These are phyloP conservation scores for Odontomachus brunneus DNA, from an alignment of 1,140 invertebrate species.

Conservation along the genomic window DNA sequence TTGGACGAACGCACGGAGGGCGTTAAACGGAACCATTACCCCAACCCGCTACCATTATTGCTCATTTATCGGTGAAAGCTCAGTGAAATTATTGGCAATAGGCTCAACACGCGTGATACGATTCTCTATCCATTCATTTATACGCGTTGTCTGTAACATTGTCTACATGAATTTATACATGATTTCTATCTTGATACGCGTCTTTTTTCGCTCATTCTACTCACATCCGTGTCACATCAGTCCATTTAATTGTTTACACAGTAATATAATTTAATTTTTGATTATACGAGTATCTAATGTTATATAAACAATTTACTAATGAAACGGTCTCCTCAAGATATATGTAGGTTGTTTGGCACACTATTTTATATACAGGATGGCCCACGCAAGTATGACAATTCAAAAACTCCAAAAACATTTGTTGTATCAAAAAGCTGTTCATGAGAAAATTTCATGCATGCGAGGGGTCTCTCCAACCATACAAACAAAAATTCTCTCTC, in stretches of 20 bases:
- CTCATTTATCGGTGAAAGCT: constrained; percentile 75
- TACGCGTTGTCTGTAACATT: constrained; percentile 2
- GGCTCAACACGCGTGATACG: constrained; percentile 58
- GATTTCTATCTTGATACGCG: not conserved
- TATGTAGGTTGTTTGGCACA: too few relatives aligned
- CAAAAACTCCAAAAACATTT: too few relatives aligned
- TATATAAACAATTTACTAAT: too few relatives aligned
- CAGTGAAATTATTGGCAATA: constrained; percentile 73
- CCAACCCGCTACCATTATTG: constrained; percentile 71
- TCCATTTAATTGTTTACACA: not conserved
- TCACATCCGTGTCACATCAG: not conserved
- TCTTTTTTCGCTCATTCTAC: not conserved
- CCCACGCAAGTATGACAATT: too few relatives aligned
- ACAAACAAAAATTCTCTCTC: too few relatives aligned
- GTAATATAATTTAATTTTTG: too few relatives aligned
- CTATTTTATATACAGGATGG: too few relatives aligned
- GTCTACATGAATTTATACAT: not conserved
- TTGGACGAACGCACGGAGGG: constrained; percentile 64
- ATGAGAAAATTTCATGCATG: too few relatives aligned
- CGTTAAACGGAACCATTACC: constrained; percentile 76
- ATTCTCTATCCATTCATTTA: constrained; percentile 36
- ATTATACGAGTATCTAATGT: too few relatives aligned
- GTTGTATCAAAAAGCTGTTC: too few relatives aligned
- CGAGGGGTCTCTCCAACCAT: too few relatives aligned
- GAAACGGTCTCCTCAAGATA: too few relatives aligned